These are phyloP conservation scores for Bugulina stolonifera DNA, from an alignment of 2,888 invertebrate genomes.

Conservation along the genomic window DNA sequence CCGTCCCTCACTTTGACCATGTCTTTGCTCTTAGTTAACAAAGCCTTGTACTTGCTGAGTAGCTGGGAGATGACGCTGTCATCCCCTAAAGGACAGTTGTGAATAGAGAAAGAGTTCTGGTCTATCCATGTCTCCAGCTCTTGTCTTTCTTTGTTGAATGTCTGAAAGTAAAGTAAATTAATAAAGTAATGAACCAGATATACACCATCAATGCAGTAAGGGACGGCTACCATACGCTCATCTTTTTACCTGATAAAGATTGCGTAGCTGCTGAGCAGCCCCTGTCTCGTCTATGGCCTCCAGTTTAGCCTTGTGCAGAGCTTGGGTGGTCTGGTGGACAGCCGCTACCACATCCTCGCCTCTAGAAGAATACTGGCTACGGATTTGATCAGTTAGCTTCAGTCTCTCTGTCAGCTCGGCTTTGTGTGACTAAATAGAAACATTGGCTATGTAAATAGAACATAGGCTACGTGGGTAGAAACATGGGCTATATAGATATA, in stretches of 20 bases:
- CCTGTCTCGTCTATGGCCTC: slow-evolving; percentile 23
- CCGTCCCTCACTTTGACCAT: not conserved
- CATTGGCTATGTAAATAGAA: too few relatives aligned
- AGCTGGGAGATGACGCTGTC: slow-evolving; percentile 3
- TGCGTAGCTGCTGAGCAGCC: slow-evolving; percentile 19
- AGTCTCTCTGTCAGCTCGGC: slow-evolving; percentile 15
- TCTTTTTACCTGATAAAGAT: slow-evolving; percentile 7
- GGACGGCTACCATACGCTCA: too few relatives aligned
- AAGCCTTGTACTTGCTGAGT: slow-evolving; percentile 19
- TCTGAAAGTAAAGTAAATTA: not conserved
- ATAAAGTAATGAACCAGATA: not conserved
- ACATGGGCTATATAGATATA: too few relatives aligned
- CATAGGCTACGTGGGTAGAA: too few relatives aligned
- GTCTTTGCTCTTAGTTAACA: not conserved
- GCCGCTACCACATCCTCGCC: not conserved
- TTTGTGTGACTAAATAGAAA: not conserved
- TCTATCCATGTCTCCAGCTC: slow-evolving; percentile 13
- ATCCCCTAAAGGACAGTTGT: slow-evolving; percentile 12
- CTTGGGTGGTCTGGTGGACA: not conserved
- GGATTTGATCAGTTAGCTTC: slow-evolving; percentile 4
- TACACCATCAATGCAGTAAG: not conserved
- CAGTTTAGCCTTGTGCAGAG: slow-evolving; percentile 23
- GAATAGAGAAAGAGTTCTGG: not conserved
- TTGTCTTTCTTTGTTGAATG: slow-evolving; percentile 6
- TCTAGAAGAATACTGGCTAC: not conserved